A percentile compares a stretch with the other conserved stretches of the same genome.
phyloP scores from a whole-genome alignment of 2,113 vertebrate species.

The Pelvicachromis taeniatus region DNA sequence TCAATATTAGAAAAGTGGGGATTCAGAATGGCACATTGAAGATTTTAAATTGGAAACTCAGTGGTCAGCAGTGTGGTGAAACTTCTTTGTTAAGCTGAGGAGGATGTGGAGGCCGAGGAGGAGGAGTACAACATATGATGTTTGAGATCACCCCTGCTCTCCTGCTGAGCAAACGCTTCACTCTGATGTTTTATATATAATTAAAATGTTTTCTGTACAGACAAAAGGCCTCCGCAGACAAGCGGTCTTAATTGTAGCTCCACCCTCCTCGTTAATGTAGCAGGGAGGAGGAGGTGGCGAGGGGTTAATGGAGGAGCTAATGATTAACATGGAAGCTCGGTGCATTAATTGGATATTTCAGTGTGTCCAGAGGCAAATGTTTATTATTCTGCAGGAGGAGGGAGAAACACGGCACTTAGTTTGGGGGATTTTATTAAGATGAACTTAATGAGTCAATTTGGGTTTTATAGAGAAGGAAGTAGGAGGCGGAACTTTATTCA shows the following conservation, averaged over 20 bases:
- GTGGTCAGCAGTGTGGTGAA: background rate
- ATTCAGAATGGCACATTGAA: background rate
- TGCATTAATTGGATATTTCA: background rate
- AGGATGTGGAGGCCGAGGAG: background rate
- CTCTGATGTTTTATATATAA: slow-evolving; percentile 6
- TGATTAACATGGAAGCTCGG: background rate
- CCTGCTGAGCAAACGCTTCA: background rate
- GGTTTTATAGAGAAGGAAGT: background rate
- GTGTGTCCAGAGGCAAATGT: background rate
- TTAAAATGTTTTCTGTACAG: slow-evolving; percentile 20
- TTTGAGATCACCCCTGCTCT: background rate
- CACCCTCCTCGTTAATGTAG: background rate
- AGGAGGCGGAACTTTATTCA: background rate
- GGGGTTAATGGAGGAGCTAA: background rate
- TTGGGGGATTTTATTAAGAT: background rate
- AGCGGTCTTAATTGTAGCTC: background rate
- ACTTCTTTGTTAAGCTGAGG: background rate
- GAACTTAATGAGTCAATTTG: background rate
- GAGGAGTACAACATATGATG: background rate
- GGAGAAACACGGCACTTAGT: background rate
- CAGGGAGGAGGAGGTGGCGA: background rate
- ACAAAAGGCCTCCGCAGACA: background rate
- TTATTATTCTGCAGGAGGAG: background rate
- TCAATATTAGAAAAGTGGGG: background rate
- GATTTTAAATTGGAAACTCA: background rate